Conservation (phyloP, 1,140 invertebrate genomes). For the Ganaspis sp. region DNA sequence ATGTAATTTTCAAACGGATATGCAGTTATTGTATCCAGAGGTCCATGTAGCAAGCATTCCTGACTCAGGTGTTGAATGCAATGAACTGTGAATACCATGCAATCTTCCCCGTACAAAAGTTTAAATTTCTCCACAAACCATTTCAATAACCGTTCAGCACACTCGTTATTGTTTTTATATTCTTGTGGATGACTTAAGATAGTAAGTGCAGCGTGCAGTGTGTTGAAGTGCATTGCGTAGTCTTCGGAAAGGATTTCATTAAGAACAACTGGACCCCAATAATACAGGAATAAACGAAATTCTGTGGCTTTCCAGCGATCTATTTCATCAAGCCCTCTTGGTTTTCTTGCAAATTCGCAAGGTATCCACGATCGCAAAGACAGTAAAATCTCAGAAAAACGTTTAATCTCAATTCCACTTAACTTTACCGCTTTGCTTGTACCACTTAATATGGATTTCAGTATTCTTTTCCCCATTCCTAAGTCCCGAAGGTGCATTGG, state of each 20-base stretch:
- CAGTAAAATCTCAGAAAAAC: not conserved
- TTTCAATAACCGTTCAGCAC: conserved; percentile 36
- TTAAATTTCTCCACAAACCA: conserved; percentile 50
- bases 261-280: conserved; percentile 69
- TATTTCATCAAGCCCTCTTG: not conserved
- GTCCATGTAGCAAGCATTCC: conserved; percentile 41
- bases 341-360: not conserved
- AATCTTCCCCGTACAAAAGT: conserved; percentile 42
- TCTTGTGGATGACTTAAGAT: conserved; percentile 26
- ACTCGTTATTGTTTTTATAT: not conserved
- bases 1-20: conserved; percentile 37
- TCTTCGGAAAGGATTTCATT: conserved; percentile 56
- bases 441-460: not conserved
- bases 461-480: conserved; percentile 9
- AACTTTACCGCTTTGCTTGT: not conserved
- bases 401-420: not conserved
- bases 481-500: not conserved
- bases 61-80: conserved; percentile 49
- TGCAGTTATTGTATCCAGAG: conserved; percentile 38
- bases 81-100: conserved; percentile 54
- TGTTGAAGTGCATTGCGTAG: conserved; percentile 67
- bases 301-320: not conserved
- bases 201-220: conserved; percentile 36
- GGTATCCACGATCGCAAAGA: not conserved
- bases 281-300: conserved; percentile 69